Evolutionary conservation across 2,113 vertebrate species (phyloP).

Genomic region (Pheucticus melanocephalus): DNA sequence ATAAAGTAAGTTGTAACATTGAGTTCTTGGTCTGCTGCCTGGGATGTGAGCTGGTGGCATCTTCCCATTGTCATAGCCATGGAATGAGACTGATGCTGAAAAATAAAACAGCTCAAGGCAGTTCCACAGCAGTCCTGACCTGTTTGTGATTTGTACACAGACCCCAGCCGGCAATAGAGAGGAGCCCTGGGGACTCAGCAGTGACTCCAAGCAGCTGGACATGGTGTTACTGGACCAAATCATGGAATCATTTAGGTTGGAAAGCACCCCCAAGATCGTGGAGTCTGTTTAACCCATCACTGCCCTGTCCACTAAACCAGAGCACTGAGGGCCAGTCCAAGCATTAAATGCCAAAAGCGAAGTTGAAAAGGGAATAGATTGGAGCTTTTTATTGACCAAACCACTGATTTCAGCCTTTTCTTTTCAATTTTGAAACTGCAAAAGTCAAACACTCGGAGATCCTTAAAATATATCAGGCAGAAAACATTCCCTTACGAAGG

Average conservation of each 20-base stretch:
- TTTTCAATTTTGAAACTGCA: not conserved
- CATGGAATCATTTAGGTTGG: not conserved
- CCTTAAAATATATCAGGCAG: rapidly evolving
- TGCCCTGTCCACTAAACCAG: not conserved
- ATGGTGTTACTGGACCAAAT: not conserved
- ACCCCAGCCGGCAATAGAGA: not conserved
- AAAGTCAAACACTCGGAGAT: not conserved
- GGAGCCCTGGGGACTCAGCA: not conserved
- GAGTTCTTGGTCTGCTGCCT: too few species aligned
- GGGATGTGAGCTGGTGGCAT: too few species aligned
- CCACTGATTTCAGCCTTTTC: not conserved
- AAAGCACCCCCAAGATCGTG: not conserved
- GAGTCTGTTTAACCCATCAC: not conserved
- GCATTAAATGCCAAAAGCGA: not conserved
- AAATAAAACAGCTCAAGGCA: too few species aligned
- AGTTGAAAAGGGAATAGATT: not conserved
- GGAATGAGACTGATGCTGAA: too few species aligned
- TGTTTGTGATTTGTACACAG: too few species aligned
- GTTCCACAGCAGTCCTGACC: too few species aligned
- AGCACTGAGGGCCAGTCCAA: not conserved
- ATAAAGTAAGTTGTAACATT: too few species aligned
- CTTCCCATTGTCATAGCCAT: too few species aligned
- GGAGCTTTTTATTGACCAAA: not conserved
- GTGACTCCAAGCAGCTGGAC: not conserved
- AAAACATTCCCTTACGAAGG: not conserved